Base-by-base conservation (phyloP, 2,888 invertebrate genomes). In the Allacma fusca region DNA sequence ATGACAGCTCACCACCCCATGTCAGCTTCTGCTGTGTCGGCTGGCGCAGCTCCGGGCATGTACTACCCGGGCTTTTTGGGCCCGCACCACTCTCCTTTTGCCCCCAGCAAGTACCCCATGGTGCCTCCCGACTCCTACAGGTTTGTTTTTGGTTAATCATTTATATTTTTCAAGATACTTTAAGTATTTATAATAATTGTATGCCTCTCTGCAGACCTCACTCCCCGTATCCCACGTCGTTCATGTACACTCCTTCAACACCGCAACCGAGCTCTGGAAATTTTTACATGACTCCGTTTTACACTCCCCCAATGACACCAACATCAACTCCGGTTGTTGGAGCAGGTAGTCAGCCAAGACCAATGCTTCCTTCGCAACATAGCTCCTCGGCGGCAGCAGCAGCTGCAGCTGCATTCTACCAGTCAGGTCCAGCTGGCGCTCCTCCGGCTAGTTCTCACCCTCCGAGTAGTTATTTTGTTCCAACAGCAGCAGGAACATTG, bases 271-370 rank as follows among this genome's bases (percentile, higher is more conserved):
- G 79, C 12, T 82, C 83, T 59, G 80, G 79, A 64, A 82, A 83
- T 68, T 83, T 82, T 40, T 77, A 77, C 77, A 83, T 83, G 83
- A 81, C 82, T 23, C 83, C 83, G 4, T 83, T 83, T 50, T 83
- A 83, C 76, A 82, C 81, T 1, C 82, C 84, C 23, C 84, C 83
- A n/a, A 80, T 82, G 68, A 82, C 83, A 7, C 82, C 81, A n/a
- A 80, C 80, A 21, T 70, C 79, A 62, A 78, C 79, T 44, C 40
- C 40, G 21, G 78, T 65, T 12, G 65, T 79, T 16, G 78, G 79
- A n/a, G 69, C 74, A 23, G 75, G 67, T 76, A 29, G 67, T 16
- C 19, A 2, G 23, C 57, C 72, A 21, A 21, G 72, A 59, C 29
- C 72, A 78, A 29, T 83, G 69, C 26, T 80, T 21, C 67, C 80